A percentile compares a stretch with the other conserved stretches of the same genome.
Conservation (phyloP, 1,140 invertebrate species). For the Dermatophagoides farinae region DNA sequence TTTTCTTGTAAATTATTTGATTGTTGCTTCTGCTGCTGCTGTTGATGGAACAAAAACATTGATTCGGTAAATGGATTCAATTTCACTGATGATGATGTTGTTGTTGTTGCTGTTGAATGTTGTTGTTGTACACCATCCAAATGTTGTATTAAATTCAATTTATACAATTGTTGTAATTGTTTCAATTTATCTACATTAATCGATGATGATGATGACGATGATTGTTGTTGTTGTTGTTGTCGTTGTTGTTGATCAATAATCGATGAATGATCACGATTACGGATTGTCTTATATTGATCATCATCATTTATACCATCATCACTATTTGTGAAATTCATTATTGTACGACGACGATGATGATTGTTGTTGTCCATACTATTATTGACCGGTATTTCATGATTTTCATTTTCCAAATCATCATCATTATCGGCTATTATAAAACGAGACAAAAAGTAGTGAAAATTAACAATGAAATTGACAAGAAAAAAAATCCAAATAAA, state of each 20-base stretch:
- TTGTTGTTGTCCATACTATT: background rate
- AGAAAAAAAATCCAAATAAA: background rate
- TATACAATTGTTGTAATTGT: conserved; percentile 1
- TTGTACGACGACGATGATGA: background rate
- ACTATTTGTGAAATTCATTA: background rate
- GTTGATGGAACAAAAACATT: background rate
- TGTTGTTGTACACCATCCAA: background rate
- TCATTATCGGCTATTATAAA: background rate
- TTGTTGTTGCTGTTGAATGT: background rate
- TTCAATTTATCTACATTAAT: conserved; percentile 3
- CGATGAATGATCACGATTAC: background rate
- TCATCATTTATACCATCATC: background rate
- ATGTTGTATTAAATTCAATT: background rate
- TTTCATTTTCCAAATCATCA: background rate
- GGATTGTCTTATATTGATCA: background rate
- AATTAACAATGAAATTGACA: background rate
- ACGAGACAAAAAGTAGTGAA: background rate
- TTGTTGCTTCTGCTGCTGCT: background rate
- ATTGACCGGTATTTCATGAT: background rate
- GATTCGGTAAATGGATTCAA: no score
- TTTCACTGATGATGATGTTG: background rate
- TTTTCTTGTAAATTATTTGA: background rate
- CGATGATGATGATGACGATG: background rate
- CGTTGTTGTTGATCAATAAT: background rate
- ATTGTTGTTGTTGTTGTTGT: background rate